phyloP scores from a whole-genome alignment of 1,140 invertebrate species.

The Drosophila hydei region DNA sequence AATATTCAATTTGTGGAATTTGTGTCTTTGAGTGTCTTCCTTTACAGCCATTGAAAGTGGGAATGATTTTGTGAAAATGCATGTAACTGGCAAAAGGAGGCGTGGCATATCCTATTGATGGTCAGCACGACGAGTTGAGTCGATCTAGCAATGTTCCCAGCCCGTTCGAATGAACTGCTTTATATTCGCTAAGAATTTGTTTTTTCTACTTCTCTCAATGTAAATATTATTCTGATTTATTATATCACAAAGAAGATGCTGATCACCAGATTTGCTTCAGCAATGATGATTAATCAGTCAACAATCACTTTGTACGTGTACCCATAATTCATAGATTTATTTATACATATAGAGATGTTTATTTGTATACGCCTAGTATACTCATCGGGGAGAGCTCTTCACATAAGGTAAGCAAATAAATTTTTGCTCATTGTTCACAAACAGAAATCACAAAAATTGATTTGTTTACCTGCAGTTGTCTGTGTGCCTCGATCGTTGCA shows the following conservation, averaged over 20 bases:
- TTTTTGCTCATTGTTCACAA: constrained; percentile 33
- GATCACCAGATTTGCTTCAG: constrained; percentile 4
- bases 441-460: constrained; percentile 40
- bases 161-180: no score
- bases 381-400: constrained; percentile 10
- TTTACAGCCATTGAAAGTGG: no score
- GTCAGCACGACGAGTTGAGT: no score
- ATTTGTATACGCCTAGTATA: neutral
- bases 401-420: constrained; percentile 23
- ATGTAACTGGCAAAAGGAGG: no score
- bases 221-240: neutral
- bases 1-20: no score
- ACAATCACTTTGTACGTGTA: neutral
- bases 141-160: no score
- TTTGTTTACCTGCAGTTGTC: constrained; percentile 19
- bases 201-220: no score
- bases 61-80: no score
- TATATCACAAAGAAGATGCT: constrained; percentile 13
- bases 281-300: constrained; percentile 21
- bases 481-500: constrained; percentile 23
- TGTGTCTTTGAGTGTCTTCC: no score
- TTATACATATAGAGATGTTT: neutral
- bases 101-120: no score
- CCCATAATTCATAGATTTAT: neutral
- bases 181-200: no score